These are phyloP conservation scores for Antechinus flavipes DNA, from an alignment of 2,113 vertebrate genomes.

Conservation along the genomic window DNA sequence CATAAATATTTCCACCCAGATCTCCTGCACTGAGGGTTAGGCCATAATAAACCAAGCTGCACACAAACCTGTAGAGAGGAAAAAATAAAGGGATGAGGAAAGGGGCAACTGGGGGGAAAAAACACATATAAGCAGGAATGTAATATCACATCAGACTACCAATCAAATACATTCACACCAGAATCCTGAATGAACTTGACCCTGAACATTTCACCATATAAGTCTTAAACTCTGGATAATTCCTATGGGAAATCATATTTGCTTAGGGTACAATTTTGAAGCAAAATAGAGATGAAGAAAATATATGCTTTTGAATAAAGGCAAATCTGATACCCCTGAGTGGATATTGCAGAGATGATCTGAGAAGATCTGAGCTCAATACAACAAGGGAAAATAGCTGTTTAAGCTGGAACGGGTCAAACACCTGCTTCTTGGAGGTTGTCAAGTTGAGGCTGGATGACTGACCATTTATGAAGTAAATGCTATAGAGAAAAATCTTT, in stretches of 20 bases:
- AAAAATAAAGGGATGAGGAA: background rate
- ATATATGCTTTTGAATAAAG: background rate
- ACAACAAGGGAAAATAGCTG: too few relatives aligned
- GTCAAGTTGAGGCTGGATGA: background rate
- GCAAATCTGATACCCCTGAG: background rate
- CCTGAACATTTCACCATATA: background rate
- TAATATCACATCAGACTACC: background rate
- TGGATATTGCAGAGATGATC: background rate
- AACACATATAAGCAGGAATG: background rate
- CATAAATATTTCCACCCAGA: conserved; percentile 86
- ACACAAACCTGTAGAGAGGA: conserved; percentile 85
- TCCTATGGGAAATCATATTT: background rate
- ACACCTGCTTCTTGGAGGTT: background rate
- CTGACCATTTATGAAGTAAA: background rate
- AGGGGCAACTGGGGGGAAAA: background rate
- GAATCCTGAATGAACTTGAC: background rate
- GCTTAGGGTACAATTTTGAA: background rate
- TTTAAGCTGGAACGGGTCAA: background rate
- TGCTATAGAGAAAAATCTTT: too few relatives aligned
- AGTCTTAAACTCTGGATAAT: conserved; percentile 11
- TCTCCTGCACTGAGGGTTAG: conserved; percentile 88
- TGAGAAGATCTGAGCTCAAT: background rate
- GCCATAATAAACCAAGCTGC: conserved; percentile 90
- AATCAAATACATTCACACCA: background rate
- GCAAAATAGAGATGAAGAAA: background rate